phyloP scores from a whole-genome alignment of 35 echinoderm and acorn worm genomes.

The Heliocidaris erythrogramma region DNA sequence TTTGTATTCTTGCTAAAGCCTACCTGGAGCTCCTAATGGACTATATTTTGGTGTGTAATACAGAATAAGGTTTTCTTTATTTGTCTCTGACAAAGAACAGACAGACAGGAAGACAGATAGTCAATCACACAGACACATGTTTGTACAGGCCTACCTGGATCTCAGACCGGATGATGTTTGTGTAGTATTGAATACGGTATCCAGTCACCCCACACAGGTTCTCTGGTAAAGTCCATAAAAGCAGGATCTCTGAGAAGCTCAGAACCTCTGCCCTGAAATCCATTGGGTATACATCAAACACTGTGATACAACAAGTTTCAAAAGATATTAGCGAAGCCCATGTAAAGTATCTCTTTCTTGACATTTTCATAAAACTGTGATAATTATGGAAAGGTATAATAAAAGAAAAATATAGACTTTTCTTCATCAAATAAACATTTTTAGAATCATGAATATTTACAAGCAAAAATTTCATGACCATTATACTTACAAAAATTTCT shows the following conservation, averaged over 20 bases:
- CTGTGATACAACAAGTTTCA: neutral
- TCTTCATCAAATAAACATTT: too few species aligned
- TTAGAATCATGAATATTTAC: too few species aligned
- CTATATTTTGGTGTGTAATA: neutral
- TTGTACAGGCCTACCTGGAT: neutral
- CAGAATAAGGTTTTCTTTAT: neutral
- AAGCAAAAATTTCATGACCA: too few species aligned
- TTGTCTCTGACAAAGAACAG: neutral
- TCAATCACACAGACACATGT: neutral
- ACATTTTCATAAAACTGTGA: too few species aligned
- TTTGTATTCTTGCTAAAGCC: neutral
- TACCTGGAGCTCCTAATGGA: neutral
- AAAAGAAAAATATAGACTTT: too few species aligned
- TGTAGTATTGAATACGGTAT: conserved; percentile 19
- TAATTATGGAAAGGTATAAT: too few species aligned
- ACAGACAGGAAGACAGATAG: neutral
- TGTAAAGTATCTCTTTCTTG: too few species aligned
- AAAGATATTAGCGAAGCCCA: neutral
- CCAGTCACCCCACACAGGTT: neutral
- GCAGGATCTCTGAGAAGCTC: neutral
- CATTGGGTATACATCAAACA: neutral
- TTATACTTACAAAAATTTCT: too few species aligned
- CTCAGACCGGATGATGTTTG: neutral
- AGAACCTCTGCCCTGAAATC: neutral
- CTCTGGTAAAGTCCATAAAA: neutral